Evolutionary conservation across 2,888 invertebrate species (phyloP), one percentile per base, ranked within the genome.

Genomic region (Amphipyra tragopoginis): DNA sequence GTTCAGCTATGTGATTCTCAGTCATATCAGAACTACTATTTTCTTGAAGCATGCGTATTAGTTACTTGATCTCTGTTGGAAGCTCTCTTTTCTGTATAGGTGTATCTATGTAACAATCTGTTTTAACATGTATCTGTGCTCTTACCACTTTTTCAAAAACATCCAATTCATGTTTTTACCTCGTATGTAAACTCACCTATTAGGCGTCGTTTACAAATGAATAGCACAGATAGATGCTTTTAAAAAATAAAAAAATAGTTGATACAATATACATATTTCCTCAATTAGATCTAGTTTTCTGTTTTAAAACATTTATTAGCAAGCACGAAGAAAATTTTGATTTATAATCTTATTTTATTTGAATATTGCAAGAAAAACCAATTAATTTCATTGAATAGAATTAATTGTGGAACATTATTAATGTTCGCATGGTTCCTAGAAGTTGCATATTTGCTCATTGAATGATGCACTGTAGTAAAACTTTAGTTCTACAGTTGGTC

Each of bases 261-360:
- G 40, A 56, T 57, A 61, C 60, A 60, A 77, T 7, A 29, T 80
- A 77, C 71, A 80, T 85, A 82, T 87, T 87, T 89, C 88, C 86
- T 90, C 87, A 87, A 89, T 89, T 86, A 87, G 87, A 89, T 86
- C 86, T 86, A 85, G 73, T 78, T 68, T 66, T 73, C 39, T 69
- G 57, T 73, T 75, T 71, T 44, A 56, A 68, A 71, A 61, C 43
- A 70, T 54, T 36, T 53, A 39, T 65, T 68, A 74, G 66, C 33
- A 65, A 79, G 84, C 85, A 85, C 82, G 81, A 78, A 44, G 39
- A 64, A 34, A 55, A 56, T 36, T 67, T 53, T 49, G 59, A 53
- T 52, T 77, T 68, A 57, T 59, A 61, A 40, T 60, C 7, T 59
- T 67, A 48, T 77, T 72, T 61, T 59, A 50, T 65, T 80, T 75